Conservation (phyloP, 2,888 invertebrate genomes). For the Leistus spinibarbis region DNA sequence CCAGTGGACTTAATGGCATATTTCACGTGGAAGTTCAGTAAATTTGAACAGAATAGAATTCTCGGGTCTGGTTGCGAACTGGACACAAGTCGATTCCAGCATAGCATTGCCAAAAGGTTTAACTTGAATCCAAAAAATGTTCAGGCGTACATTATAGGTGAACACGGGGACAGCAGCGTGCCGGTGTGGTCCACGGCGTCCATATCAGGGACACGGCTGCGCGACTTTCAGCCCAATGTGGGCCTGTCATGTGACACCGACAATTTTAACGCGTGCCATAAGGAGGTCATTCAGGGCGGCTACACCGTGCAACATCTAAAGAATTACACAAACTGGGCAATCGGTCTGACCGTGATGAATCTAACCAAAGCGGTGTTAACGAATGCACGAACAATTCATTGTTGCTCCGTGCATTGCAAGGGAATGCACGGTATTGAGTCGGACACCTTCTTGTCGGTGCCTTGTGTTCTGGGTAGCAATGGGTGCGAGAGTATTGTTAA, state of each 20-base stretch:
- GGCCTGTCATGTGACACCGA: slow-evolving; percentile 66
- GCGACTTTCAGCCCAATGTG: slow-evolving; percentile 62
- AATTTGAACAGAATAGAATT: slow-evolving; percentile 64
- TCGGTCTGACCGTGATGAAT: slow-evolving; percentile 78
- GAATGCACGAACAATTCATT: slow-evolving; percentile 67
- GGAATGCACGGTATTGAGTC: slow-evolving; percentile 55
- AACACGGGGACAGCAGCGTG: slow-evolving; percentile 68
- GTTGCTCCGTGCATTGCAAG: slow-evolving; percentile 55
- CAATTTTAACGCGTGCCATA: slow-evolving; percentile 69
- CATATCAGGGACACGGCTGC: slow-evolving; percentile 64
- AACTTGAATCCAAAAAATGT: slow-evolving; percentile 62
- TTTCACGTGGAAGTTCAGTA: slow-evolving; percentile 70
- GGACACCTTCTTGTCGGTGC: slow-evolving; percentile 65
- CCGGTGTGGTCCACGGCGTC: slow-evolving; percentile 69
- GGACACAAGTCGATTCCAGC: slow-evolving; percentile 67
- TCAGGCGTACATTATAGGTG: slow-evolving; percentile 69
- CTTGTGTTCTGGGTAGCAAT: slow-evolving; percentile 59
- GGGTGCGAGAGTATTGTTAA: slow-evolving; percentile 49
- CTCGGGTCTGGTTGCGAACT: slow-evolving; percentile 65
- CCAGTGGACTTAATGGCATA: slow-evolving; percentile 70
- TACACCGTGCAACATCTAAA: not conserved
- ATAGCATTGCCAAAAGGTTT: slow-evolving; percentile 62
- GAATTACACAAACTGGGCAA: slow-evolving; percentile 91
- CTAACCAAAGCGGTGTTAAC: slow-evolving; percentile 72
- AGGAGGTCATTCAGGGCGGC: not conserved